These are phyloP conservation scores for Andrena trimmerana DNA, from an alignment of 2,888 invertebrate genomes.

Conservation along the genomic window DNA sequence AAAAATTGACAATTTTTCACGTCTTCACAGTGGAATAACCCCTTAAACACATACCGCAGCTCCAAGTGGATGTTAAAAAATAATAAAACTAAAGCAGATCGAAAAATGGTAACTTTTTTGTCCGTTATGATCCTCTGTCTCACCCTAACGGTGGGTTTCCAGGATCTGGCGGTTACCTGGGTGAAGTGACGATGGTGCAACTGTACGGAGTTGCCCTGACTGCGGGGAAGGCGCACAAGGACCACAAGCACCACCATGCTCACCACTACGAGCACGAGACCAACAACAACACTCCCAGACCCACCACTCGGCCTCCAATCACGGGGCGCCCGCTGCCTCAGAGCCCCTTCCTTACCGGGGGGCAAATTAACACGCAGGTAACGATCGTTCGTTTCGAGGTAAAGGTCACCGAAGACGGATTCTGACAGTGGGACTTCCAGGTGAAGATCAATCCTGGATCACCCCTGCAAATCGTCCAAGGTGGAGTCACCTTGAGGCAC, in stretches of 20 bases:
- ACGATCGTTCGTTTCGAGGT: rapidly evolving
- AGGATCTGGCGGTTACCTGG: slow-evolving; percentile 89
- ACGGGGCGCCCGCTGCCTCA: slow-evolving; percentile 86
- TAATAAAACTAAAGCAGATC: too few relatives aligned
- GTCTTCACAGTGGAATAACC: too few relatives aligned
- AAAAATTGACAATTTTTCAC: too few relatives aligned
- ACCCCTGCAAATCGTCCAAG: slow-evolving; percentile 77
- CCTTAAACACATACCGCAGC: too few relatives aligned
- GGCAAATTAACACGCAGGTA: slow-evolving; percentile 88
- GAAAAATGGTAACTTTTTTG: too few relatives aligned
- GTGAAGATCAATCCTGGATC: slow-evolving; percentile 82
- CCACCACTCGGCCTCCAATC: slow-evolving; percentile 87
- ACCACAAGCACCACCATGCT: slow-evolving; percentile 95
- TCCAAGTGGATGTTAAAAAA: too few relatives aligned
- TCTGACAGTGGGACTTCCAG: slow-evolving; percentile 58
- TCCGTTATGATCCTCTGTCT: too few relatives aligned
- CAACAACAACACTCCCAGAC: slow-evolving; percentile 87
- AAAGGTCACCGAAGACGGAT: not conserved
- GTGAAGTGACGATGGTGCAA: slow-evolving; percentile 93
- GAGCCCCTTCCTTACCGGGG: slow-evolving; percentile 88
- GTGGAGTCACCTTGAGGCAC: slow-evolving; percentile 81
- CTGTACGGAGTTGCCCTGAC: slow-evolving; percentile 93
- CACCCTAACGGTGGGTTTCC: slow-evolving; percentile 15
- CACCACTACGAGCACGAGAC: slow-evolving; percentile 93
- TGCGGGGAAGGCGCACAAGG: slow-evolving; percentile 94